Percentiles rank a stretch among this genome's conserved stretches.
These are phyloP conservation scores for Gastrophryne carolinensis DNA, from an alignment of 2,797 vertebrate species.

Conservation along the genomic window DNA sequence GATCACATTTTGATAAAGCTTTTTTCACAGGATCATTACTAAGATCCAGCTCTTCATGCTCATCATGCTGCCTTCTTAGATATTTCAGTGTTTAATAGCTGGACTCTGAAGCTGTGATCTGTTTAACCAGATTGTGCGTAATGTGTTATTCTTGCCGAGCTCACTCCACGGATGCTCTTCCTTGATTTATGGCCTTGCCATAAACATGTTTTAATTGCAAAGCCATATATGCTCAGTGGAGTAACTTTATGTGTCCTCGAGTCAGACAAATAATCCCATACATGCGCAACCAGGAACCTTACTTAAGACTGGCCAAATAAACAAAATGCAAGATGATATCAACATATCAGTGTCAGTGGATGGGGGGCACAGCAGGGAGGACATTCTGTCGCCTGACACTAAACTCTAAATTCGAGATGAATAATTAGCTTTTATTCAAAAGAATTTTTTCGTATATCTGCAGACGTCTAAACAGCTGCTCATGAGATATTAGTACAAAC, in stretches of 20 bases:
- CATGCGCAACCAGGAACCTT: slow-evolving; percentile 19
- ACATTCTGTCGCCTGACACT: background rate
- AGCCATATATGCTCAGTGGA: slow-evolving; percentile 32
- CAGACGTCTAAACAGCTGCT: background rate
- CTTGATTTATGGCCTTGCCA: slow-evolving; percentile 27
- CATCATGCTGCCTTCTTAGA: background rate
- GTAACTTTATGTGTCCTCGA: background rate
- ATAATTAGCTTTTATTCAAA: background rate
- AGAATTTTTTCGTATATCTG: background rate
- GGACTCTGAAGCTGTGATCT: slow-evolving; percentile 13
- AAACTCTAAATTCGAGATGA: background rate
- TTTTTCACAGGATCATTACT: no score
- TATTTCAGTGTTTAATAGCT: slow-evolving; percentile 30
- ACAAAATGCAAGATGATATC: background rate
- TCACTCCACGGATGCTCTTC: background rate
- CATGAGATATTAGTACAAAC: background rate
- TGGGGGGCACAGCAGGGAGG: background rate
- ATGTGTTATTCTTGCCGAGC: slow-evolving; percentile 25
- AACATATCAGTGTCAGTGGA: background rate
- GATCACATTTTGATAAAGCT: no score
- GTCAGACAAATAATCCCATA: slow-evolving; percentile 18
- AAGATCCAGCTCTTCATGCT: no score
- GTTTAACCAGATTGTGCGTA: slow-evolving; percentile 18
- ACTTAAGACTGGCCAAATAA: slow-evolving; percentile 15
- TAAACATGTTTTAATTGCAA: slow-evolving; percentile 36